Conservation (phyloP, 2,888 invertebrate species). For the Drosophila recens region DNA sequence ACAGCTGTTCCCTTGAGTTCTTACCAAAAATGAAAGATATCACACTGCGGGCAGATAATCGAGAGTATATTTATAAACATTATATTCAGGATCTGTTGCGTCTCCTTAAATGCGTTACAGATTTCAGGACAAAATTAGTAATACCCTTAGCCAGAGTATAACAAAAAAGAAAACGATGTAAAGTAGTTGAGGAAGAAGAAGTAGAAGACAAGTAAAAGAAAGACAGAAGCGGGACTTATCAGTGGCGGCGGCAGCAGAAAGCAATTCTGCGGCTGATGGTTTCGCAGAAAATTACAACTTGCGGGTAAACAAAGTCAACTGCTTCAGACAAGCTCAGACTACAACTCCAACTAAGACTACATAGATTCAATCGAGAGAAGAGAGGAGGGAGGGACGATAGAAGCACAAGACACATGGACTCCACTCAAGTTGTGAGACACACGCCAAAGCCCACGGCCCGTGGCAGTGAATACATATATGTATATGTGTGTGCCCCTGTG, state of each 20-base stretch:
- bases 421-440: slow-evolving; percentile 51
- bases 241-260: slow-evolving; percentile 60
- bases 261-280: slow-evolving; percentile 76
- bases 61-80: too few relatives aligned
- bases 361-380: slow-evolving; percentile 8
- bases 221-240: slow-evolving; percentile 72
- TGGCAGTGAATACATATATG: slow-evolving; percentile 10
- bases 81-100: too few relatives aligned
- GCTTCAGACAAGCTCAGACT: slow-evolving; percentile 22
- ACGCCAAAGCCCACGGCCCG: slow-evolving; percentile 58
- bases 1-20: too few relatives aligned
- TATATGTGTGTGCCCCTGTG: neutral
- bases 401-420: slow-evolving; percentile 38
- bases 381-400: neutral
- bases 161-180: neutral
- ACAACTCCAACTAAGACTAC: slow-evolving; percentile 8
- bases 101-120: too few relatives aligned
- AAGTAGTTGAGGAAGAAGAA: neutral
- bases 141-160: neutral
- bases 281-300: slow-evolving; percentile 80
- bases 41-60: too few relatives aligned
- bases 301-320: slow-evolving; percentile 78
- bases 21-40: too few relatives aligned
- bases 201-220: neutral
- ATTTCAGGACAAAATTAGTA: rapidly evolving